Conservation (phyloP, 2,888 invertebrate species). For the Lasioglossum malachurum region DNA sequence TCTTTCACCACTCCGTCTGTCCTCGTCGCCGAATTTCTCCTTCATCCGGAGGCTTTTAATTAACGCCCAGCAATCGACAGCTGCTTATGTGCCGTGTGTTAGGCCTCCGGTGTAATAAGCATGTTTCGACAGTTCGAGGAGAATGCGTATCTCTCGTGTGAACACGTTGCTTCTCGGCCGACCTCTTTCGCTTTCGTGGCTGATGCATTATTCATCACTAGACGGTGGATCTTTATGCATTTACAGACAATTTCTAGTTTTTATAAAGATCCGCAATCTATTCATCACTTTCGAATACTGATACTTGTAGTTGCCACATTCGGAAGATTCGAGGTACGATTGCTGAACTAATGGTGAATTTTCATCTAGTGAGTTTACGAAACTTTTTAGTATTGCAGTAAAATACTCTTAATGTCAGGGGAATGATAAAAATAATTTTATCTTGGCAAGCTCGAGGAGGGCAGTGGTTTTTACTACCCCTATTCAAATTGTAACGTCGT, state of each 20-base stretch:
- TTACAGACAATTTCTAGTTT: too few relatives aligned
- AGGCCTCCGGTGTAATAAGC: slow-evolving; percentile 7
- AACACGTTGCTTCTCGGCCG: neutral
- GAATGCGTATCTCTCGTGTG: neutral
- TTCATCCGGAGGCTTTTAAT: slow-evolving; percentile 43
- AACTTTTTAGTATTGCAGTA: neutral
- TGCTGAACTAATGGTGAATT: neutral
- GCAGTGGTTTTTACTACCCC: neutral
- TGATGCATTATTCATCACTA: neutral
- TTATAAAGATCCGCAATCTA: too few relatives aligned
- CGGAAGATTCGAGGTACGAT: too few relatives aligned
- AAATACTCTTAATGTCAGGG: too few relatives aligned
- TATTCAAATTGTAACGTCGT: neutral
- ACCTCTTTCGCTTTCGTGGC: neutral
- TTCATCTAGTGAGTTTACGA: neutral
- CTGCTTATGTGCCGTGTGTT: slow-evolving; percentile 10
- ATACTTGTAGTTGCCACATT: too few relatives aligned
- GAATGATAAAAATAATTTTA: too few relatives aligned
- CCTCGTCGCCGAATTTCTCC: slow-evolving; percentile 24
- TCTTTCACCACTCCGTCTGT: neutral
- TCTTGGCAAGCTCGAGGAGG: too few relatives aligned
- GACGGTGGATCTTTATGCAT: too few relatives aligned
- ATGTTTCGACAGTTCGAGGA: neutral
- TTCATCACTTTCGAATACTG: too few relatives aligned
- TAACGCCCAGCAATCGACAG: slow-evolving; percentile 31